phyloP scores from a whole-genome alignment of 2,888 invertebrate species.

The Danaus chrysippus region DNA sequence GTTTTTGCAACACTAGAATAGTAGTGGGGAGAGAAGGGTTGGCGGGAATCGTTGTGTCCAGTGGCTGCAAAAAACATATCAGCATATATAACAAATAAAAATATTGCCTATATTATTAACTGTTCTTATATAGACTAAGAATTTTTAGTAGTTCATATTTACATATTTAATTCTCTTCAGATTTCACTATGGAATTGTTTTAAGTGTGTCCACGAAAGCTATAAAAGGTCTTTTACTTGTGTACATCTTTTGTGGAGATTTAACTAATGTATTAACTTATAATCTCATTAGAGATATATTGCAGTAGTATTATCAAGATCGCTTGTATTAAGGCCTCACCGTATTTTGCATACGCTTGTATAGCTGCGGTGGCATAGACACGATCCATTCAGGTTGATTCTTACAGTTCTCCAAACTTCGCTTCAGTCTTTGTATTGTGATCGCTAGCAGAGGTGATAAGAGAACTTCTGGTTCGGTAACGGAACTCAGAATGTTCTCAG shows the following conservation, averaged over 20 bases:
- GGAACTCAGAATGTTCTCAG: slow-evolving; percentile 80
- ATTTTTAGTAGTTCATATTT: no score
- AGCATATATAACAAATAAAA: neutral
- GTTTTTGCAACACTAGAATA: slow-evolving; percentile 51
- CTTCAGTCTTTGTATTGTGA: slow-evolving; percentile 90
- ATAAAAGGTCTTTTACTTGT: no score
- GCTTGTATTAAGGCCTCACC: slow-evolving; percentile 50
- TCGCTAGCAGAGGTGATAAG: slow-evolving; percentile 84
- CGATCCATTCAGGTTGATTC: slow-evolving; percentile 82
- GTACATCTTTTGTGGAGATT: no score
- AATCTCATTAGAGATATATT: no score
- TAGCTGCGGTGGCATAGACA: slow-evolving; percentile 87
- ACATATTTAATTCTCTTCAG: no score
- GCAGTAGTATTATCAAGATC: no score
- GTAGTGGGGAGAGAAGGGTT: slow-evolving; percentile 59
- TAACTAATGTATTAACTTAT: no score
- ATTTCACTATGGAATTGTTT: no score
- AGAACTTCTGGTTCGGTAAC: slow-evolving; percentile 85
- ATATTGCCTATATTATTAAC: no score
- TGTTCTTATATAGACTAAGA: no score
- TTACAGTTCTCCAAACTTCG: slow-evolving; percentile 80
- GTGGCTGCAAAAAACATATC: slow-evolving; percentile 45
- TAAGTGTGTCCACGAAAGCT: no score
- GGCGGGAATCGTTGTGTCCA: slow-evolving; percentile 65
- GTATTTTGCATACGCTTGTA: slow-evolving; percentile 86